These are phyloP conservation scores for Quiscalus mexicanus DNA, from an alignment of 2,113 vertebrate genomes.

Conservation along the genomic window DNA sequence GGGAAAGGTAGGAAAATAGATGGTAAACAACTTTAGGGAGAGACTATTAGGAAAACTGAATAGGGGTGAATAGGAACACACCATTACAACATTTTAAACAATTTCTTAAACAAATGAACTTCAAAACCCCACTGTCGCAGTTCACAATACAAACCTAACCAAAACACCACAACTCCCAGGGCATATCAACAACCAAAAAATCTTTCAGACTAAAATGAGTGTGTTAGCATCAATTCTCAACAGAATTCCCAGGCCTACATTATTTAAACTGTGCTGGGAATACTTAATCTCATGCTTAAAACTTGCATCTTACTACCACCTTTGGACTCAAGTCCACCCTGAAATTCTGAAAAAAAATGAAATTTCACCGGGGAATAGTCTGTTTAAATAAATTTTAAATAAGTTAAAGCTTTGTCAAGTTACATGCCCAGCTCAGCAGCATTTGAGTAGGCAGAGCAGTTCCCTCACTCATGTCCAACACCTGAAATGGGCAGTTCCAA, in stretches of 20 bases:
- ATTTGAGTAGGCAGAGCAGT: background rate
- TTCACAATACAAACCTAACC: background rate
- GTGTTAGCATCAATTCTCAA: background rate
- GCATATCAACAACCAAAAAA: background rate
- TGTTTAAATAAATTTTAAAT: background rate
- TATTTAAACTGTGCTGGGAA: background rate
- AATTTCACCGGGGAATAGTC: background rate
- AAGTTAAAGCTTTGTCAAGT: background rate
- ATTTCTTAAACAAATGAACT: too few species aligned
- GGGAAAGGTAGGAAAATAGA: too few species aligned
- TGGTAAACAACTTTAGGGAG: too few species aligned
- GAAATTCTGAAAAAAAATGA: background rate
- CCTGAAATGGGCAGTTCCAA: background rate
- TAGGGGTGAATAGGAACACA: too few species aligned
- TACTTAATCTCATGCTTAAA: background rate
- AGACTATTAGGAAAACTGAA: too few species aligned
- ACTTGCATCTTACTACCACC: background rate
- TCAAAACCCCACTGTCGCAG: too few species aligned
- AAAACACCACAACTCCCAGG: background rate
- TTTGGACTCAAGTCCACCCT: background rate
- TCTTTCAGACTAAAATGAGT: background rate
- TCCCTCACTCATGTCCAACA: background rate
- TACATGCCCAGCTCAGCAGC: background rate
- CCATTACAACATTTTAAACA: too few species aligned
- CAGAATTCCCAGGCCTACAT: background rate